Evolutionary conservation across 2,888 invertebrate genomes (phyloP), one percentile per base, ranked within the genome.

Genomic region (Melangyna quadrimaculata): DNA sequence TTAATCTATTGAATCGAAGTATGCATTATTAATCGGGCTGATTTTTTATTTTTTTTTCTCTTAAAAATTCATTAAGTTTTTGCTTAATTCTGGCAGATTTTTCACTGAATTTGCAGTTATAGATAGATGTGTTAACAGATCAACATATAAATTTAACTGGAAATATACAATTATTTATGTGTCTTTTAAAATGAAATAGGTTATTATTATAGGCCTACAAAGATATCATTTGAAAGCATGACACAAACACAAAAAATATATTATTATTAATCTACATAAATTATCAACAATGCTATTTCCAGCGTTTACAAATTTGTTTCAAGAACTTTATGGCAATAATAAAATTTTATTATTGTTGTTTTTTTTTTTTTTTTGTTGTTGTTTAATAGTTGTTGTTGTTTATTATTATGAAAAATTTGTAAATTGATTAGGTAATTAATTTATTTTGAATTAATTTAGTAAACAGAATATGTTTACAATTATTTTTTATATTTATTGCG

Each of bases 161-260:
- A n/a, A n/a, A n/a, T n/a, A n/a, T n/a, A n/a, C n/a, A n/a, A n/a
- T n/a, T n/a, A n/a, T n/a, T n/a, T n/a, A n/a, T 9, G 7, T 5
- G 9, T 7, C 29, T n/a, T 29, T n/a, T 9, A 9, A n/a, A 22
- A 24, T 59, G 0, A 40, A 48, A 22, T 61, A 51, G 35, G 19
- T n/a, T n/a, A n/a, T n/a, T n/a, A 35, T 17, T 51, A 24, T 4
- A 14, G 29, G 19, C 32, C 17, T 53, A 37, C 4, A 43, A 63
- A 61, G 55, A 71, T 78, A 71, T 71, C 55, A 70, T 51, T n/a
- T 24, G 35, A 65, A 65, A 55, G 71, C 63, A 37, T 78, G 71
- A 35, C 63, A 63, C 35, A 55, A 4, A n/a, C 14, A 37, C 22
- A 37, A 22, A 61, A 35, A 22, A 3, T 0, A 55, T 32, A 55